Percentiles rank a stretch among this genome's conserved stretches.
These are phyloP conservation scores for Harpalus rubripes DNA, from an alignment of 2,888 invertebrate species.

Conservation along the genomic window DNA sequence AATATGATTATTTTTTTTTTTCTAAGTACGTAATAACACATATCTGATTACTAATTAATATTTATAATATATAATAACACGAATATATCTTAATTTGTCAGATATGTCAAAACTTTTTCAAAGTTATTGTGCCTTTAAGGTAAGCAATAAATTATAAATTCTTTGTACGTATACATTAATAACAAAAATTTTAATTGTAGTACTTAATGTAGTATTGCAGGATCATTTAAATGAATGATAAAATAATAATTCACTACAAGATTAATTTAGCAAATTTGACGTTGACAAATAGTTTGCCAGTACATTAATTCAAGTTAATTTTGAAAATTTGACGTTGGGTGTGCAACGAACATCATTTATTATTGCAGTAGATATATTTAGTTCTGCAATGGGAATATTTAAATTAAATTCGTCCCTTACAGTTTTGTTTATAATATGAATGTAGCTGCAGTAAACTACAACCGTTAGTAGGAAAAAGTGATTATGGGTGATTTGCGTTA, in stretches of 20 bases:
- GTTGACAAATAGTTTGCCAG: constrained; percentile 15
- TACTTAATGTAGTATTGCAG: background rate
- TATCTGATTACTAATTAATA: constrained; percentile 17
- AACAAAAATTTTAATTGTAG: background rate
- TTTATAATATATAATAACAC: constrained; percentile 17
- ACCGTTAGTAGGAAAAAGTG: no score
- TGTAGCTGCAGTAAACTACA: no score
- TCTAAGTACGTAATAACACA: constrained; percentile 26
- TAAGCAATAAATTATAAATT: background rate
- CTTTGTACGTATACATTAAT: background rate
- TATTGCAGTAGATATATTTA: background rate
- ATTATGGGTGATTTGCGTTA: no score
- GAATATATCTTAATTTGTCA: constrained; percentile 36
- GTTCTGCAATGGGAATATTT: background rate
- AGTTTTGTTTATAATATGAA: no score
- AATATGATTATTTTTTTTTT: constrained; percentile 20
- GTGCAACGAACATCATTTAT: constrained; percentile 2
- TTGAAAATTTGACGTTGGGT: constrained; percentile 19
- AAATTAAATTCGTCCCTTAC: background rate
- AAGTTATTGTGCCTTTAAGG: background rate
- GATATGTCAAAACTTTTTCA: constrained; percentile 13
- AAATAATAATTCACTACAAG: constrained; percentile 20
- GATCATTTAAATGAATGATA: constrained; percentile 6
- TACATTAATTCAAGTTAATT: constrained; percentile 14
- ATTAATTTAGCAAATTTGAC: constrained; percentile 29